Base-by-base conservation (phyloP, 2,797 vertebrate genomes). In the Fistularia commersonii region DNA sequence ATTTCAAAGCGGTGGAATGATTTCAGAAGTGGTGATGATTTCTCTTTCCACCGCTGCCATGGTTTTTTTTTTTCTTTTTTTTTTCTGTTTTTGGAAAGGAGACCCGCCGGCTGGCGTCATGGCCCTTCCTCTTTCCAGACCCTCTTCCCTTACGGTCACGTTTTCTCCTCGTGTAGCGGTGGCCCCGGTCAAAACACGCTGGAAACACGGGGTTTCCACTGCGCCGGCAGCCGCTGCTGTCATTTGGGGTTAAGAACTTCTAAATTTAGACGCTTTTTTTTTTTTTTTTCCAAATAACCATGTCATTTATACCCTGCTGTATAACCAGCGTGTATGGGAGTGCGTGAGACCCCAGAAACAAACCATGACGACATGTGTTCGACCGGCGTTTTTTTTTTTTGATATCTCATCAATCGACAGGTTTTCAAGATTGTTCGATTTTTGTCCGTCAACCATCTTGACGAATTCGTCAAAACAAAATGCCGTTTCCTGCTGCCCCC, bases 121-220 rank as follows among this genome's bases (percentile, higher is more conserved):
- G 38, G 45, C 38, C 50, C 41, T 52, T 58, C 55, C 64, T 50
- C 68, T 57, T 52, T 66, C 55, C 68, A 44, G 52, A 54, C 39
- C 37, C 40, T 43, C 57, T 57, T 40, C 15, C 31, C 40, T 11
- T 67, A 59, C 37, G 50, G 57, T 79, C 83, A 72, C 57, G 46
- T 74, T 69, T 67, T 40, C 49, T 61, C 36, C 67, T 56, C 11
- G 41, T 75, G 75, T 55, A 46, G 57, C 31, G 0, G 3, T 0
- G 57, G n/a, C n/a, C 57, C 45, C 47, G 68, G 61, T 75, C 64
- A 65, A 66, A 81, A 77, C 80, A 80, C 64, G 67, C 58, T 15
- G 43, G 54, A 32, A 72, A 76, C 76, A 60, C 33, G 1, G 69
- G 69, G 55, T 84, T 82, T 81, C 79, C 81, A 72, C 68, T 45